phyloP scores from a whole-genome alignment of 92 coral and sea anemone species.

The Anthopleura xanthogrammica region DNA sequence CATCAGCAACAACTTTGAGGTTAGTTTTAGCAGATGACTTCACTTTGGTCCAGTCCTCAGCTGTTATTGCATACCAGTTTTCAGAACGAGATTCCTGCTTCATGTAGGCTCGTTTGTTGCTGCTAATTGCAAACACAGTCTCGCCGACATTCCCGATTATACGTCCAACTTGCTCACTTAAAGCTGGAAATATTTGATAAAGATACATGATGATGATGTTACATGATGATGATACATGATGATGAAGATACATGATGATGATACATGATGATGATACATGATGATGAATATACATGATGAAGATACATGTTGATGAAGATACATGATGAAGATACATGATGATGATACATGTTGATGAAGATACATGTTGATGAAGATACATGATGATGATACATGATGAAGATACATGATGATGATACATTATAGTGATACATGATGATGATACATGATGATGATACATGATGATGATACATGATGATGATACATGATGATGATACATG shows the following conservation, averaged over 20 bases:
- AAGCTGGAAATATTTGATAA: conserved; percentile 17
- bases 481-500: background rate
- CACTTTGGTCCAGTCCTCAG: conserved; percentile 45
- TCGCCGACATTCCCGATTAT: conserved; percentile 46
- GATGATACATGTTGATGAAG: too few species aligned
- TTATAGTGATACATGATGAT: too few species aligned
- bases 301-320: background rate
- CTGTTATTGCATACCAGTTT: conserved; percentile 62
- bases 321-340: background rate
- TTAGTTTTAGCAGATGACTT: conserved; percentile 1
- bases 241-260: background rate
- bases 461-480: too few species aligned
- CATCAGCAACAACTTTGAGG: background rate
- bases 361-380: too few species aligned
- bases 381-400: background rate
- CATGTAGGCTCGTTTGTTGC: conserved; percentile 73
- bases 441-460: background rate
- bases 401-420: background rate
- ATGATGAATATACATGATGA: background rate
- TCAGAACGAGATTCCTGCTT: conserved; percentile 37
- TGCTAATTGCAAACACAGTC: conserved; percentile 61
- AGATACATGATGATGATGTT: background rate
- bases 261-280: background rate
- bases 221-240: background rate
- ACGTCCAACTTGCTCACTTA: conserved; percentile 57